phyloP scores from a whole-genome alignment of 2,797 vertebrate species.

The Columba guinea region DNA sequence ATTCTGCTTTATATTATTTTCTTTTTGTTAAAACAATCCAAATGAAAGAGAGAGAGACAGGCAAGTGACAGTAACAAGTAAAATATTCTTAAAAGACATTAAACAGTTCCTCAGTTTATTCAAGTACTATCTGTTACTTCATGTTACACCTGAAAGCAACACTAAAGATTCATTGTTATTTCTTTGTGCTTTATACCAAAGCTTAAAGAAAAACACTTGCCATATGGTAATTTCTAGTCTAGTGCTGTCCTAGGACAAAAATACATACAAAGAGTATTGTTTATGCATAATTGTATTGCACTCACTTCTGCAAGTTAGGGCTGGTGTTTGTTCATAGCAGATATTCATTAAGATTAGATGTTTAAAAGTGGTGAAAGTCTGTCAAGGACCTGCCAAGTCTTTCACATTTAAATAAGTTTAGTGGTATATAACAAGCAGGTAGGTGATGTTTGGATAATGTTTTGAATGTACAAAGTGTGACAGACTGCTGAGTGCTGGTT shows the following conservation, averaged over 20 bases:
- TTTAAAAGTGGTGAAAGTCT: not conserved
- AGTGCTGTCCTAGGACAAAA: not conserved
- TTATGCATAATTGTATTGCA: not conserved
- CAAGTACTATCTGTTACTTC: not conserved
- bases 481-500: not conserved
- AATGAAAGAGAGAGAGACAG: not conserved
- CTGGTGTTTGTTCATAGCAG: not conserved
- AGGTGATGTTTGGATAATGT: not conserved
- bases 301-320: not conserved
- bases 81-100: not conserved
- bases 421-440: not conserved
- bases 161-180: not conserved
- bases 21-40: not conserved
- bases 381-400: not conserved
- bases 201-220: not conserved
- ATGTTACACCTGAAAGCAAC: not conserved
- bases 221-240: not conserved
- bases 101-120: not conserved
- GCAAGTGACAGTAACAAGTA: not conserved
- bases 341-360: slow-evolving; percentile 19
- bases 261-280: not conserved
- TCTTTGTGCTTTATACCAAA: not conserved
- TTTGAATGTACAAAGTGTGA: not conserved
- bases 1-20: not conserved
- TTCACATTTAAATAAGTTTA: not conserved